These are phyloP conservation scores for Brachypodius melanocephalos DNA, from an alignment of 2,113 vertebrate genomes.

Conservation along the genomic window DNA sequence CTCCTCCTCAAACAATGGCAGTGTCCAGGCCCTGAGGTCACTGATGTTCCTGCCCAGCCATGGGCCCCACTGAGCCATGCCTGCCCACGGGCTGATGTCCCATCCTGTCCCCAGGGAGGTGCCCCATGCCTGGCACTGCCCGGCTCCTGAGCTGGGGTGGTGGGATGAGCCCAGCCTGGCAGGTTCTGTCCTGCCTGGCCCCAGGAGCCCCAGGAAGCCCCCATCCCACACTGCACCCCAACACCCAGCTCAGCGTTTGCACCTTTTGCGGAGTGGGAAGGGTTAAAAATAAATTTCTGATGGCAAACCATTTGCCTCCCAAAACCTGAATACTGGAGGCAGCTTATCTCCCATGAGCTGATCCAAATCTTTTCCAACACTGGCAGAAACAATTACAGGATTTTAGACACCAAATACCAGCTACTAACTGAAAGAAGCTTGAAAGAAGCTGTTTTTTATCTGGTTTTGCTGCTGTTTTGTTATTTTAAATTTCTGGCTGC, in stretches of 20 bases:
- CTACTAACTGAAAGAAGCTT: background rate
- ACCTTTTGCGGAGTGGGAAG: background rate
- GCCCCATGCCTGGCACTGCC: fast-evolving
- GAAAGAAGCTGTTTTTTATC: background rate
- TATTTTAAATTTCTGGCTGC: background rate
- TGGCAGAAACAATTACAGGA: background rate
- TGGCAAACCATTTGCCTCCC: background rate
- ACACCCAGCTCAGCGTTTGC: background rate
- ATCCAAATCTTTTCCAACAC: background rate
- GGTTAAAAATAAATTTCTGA: background rate
- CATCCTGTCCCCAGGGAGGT: background rate
- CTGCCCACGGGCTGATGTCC: fast-evolving
- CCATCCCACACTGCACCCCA: fast-evolving
- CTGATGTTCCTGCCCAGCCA: background rate
- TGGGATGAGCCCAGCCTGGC: background rate
- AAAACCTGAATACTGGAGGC: background rate
- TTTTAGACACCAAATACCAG: background rate
- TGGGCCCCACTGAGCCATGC: background rate
- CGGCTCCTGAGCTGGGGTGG: fast-evolving
- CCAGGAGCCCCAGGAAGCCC: background rate
- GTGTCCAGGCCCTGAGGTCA: too few relatives aligned
- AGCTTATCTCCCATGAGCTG: background rate
- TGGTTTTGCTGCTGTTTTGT: background rate
- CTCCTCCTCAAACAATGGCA: background rate
- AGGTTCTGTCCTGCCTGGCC: background rate